These are phyloP conservation scores for Chelidonichthys spinosus DNA, from an alignment of 2,797 vertebrate genomes.

Conservation along the genomic window DNA sequence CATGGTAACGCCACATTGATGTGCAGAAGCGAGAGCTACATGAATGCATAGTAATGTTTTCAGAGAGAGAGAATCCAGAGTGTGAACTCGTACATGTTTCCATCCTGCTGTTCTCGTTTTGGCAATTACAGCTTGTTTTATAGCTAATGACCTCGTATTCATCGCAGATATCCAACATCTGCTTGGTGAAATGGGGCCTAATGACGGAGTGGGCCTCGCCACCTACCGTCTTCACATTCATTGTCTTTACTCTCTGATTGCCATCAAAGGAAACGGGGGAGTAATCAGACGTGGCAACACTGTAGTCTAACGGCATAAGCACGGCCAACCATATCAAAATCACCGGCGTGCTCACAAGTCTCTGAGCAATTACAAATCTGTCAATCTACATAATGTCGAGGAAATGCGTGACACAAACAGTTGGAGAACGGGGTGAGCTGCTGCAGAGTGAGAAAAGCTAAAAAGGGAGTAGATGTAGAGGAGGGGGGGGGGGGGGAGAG, in stretches of 20 bases:
- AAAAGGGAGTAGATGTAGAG: constrained; percentile 17
- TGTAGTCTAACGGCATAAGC: constrained; percentile 52
- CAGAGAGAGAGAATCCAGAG: constrained; percentile 28
- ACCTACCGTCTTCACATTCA: constrained; percentile 55
- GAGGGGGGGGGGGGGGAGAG: background rate
- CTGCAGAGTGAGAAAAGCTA: constrained; percentile 38
- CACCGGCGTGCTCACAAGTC: constrained; percentile 56
- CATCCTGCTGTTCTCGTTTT: constrained; percentile 43
- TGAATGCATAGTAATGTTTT: constrained; percentile 61
- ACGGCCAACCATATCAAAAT: constrained; percentile 46
- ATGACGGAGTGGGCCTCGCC: constrained; percentile 56
- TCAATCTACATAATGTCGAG: constrained; percentile 72
- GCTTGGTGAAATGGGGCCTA: constrained; percentile 61
- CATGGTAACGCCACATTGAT: constrained; percentile 75
- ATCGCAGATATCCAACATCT: constrained; percentile 67
- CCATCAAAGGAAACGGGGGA: constrained; percentile 44
- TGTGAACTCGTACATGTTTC: constrained; percentile 46
- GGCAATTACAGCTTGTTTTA: constrained; percentile 58
- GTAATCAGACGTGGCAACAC: constrained; percentile 64
- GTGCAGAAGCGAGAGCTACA: constrained; percentile 42
- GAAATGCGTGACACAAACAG: constrained; percentile 64
- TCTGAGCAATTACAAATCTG: constrained; percentile 76
- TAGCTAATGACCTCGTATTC: constrained; percentile 68
- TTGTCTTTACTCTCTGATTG: constrained; percentile 63
- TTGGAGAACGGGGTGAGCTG: constrained; percentile 40